phyloP scores from a whole-genome alignment of 2,888 invertebrate genomes.

The Caenorhabditis panamensis region DNA sequence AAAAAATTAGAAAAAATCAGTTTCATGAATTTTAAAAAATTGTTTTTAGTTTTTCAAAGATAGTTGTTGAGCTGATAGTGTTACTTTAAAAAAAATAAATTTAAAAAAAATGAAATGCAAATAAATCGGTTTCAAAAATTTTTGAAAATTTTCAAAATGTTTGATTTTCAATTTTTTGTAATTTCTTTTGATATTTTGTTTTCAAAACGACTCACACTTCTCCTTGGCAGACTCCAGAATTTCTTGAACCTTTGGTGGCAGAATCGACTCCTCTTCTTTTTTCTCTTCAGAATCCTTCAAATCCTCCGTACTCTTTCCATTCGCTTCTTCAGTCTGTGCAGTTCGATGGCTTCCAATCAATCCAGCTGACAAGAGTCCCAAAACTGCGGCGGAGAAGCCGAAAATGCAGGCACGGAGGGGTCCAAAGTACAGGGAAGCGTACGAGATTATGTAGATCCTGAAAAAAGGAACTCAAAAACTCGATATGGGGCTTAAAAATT shows the following conservation, averaged over 20 bases:
- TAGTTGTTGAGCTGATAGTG: too few species aligned
- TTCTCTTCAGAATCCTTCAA: constrained; percentile 29
- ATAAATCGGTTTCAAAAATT: too few species aligned
- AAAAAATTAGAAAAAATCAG: too few species aligned
- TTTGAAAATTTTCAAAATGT: too few species aligned
- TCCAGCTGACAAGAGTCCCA: constrained; percentile 75
- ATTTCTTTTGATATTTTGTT: not conserved
- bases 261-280: constrained; percentile 21
- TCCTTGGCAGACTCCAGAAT: constrained; percentile 48
- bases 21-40: too few species aligned
- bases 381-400: constrained; percentile 67
- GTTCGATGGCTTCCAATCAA: constrained; percentile 62
- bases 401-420: constrained; percentile 78
- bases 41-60: too few species aligned
- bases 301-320: constrained; percentile 39
- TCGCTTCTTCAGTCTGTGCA: constrained; percentile 35
- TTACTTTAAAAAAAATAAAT: too few species aligned
- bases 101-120: too few species aligned
- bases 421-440: constrained; percentile 74
- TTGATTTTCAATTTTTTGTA: too few species aligned
- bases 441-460: constrained; percentile 77
- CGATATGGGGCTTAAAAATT: too few species aligned
- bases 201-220: constrained; percentile 29
- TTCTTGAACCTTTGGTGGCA: constrained; percentile 25
- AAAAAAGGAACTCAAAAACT: constrained; percentile 1